These are phyloP conservation scores for Fulmarus glacialis DNA, from an alignment of 2,113 vertebrate genomes.

Conservation along the genomic window DNA sequence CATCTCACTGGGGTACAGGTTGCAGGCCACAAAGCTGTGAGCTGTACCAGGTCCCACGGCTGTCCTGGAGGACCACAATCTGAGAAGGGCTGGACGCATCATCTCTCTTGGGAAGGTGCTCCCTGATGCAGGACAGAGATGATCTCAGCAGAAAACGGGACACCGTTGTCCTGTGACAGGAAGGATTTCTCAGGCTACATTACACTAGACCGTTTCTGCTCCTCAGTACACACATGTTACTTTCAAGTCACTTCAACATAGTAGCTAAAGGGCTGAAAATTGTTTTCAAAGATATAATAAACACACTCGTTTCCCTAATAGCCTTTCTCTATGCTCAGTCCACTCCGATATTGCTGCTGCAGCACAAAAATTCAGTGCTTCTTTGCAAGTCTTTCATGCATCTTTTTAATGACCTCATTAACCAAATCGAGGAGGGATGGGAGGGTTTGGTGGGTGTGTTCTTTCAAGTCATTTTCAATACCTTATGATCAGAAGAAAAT, in stretches of 20 bases:
- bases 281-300: constrained; percentile 49
- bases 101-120: neutral
- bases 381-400: neutral
- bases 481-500: constrained; percentile 27
- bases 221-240: neutral
- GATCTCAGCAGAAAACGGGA: neutral
- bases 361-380: constrained; percentile 41
- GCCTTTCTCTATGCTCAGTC: neutral
- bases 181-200: neutral
- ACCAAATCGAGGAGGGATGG: constrained; percentile 43
- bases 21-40: neutral
- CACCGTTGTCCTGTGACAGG: neutral
- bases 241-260: constrained; percentile 16
- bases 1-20: neutral
- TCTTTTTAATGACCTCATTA: constrained; percentile 67
- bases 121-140: neutral
- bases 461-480: constrained; percentile 19
- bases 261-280: constrained; percentile 12
- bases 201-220: neutral
- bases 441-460: neutral
- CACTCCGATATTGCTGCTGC: neutral
- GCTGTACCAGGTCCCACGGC: neutral
- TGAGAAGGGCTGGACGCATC: neutral
- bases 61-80: neutral
- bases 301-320: neutral